Base-by-base conservation (phyloP, 2,888 invertebrate genomes). In the Torymus auratus region DNA sequence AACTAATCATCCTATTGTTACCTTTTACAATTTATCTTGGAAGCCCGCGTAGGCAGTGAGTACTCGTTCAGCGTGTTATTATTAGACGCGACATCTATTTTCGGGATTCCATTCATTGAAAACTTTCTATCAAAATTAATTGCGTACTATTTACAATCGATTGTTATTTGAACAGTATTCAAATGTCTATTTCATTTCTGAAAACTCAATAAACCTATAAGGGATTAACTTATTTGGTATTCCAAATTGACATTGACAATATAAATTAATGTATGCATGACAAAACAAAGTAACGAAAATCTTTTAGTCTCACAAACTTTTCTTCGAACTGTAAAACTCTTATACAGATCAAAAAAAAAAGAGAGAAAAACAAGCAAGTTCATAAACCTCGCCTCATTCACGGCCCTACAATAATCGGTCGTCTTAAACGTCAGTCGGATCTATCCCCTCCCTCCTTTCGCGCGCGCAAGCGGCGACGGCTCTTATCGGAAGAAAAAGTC, bases 401-500 rank as follows among this genome's bases (percentile, higher is more conserved):
- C 20, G 13, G 23, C 62, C 55, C 15, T 41, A 28, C 55, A 14
- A 62, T 61, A 62, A 28, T 72, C 72, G 17, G 14, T 11, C 61
- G 23, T 64, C 72, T 28, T 72, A 64, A 72, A 72, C 62, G 62
- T 72, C 72, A 64, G 58, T 7, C 41, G 41, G 7, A 7, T 41
- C 41, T 7, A 41, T 41, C 41, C 41, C 41, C 41, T 7, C 53
- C 12, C 28, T 20, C n/a, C n/a, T 20, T 3, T 15, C 50, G 3
- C 28, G 15, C 17, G 15, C 50, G 71, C 52, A 61, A 13, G 62
- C 61, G 52, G 1, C 13, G 50, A n/a, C 15, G 41, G 13, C 17
- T 28, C 70, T 70, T 70, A 70, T 70, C 70, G 56, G 17, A 14
- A 15, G 20, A 55, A 70, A 70, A 70, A 70, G n/a, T 28, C 72